Conservation (phyloP, 2,113 vertebrate genomes). For the Notothenia rossii region DNA sequence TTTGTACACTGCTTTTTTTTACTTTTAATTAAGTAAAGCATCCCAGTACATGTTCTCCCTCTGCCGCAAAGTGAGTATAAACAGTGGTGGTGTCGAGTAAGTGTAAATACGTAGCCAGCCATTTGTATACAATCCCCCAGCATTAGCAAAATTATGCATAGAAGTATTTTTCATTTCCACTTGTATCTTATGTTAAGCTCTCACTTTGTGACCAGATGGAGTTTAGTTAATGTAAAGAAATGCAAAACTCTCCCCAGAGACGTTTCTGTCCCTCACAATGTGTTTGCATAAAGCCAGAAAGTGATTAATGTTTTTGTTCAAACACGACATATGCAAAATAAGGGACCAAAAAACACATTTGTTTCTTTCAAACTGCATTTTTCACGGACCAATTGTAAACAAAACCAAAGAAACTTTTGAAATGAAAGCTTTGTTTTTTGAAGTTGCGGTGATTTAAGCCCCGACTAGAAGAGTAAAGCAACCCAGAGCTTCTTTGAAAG, state of each 20-base stretch:
- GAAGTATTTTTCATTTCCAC: not conserved
- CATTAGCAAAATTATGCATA: not conserved
- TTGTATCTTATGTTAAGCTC: not conserved
- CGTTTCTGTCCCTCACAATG: not conserved
- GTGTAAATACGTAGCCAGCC: conserved; percentile 14
- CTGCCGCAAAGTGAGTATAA: not conserved
- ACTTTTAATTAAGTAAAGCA: too few species aligned
- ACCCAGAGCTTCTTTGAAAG: conserved; percentile 69
- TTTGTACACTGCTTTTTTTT: too few species aligned
- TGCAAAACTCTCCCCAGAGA: not conserved
- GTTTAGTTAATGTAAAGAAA: conserved; percentile 1
- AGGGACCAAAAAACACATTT: too few species aligned
- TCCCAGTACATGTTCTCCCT: too few species aligned
- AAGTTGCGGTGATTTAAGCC: conserved; percentile 14
- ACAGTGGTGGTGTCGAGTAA: conserved; percentile 3
- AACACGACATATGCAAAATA: too few species aligned
- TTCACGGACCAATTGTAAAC: not conserved
- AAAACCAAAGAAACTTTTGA: conserved; percentile 16
- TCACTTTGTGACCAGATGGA: conserved; percentile 3
- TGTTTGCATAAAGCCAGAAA: not conserved
- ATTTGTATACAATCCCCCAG: not conserved
- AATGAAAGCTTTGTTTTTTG: conserved; percentile 2
- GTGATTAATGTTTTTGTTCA: not conserved
- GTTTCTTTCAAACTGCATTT: not conserved
- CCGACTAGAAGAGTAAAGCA: conserved; percentile 33